Evolutionary conservation across 2,888 invertebrate species (phyloP).

Genomic region (Andrena marginata): DNA sequence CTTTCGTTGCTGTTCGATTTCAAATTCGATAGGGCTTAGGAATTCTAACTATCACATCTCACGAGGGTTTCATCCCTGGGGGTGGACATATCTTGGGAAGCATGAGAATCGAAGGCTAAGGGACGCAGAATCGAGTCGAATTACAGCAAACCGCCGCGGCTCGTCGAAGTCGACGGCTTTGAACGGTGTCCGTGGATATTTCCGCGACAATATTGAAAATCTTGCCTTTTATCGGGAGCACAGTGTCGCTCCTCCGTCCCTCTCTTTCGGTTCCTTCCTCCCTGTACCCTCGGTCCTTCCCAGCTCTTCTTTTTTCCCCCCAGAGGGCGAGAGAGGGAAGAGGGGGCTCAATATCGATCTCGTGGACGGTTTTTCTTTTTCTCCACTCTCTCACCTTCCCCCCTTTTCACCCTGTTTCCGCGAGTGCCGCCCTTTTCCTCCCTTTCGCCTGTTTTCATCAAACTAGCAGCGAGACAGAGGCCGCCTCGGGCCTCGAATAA

Average conservation of each 20-base stretch:
- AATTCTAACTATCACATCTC: too few relatives aligned
- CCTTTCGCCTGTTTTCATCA: slow-evolving; percentile 73
- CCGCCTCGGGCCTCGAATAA: slow-evolving; percentile 59
- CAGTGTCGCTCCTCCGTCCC: slow-evolving; percentile 62
- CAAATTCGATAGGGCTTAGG: too few relatives aligned
- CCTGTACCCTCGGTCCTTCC: slow-evolving; percentile 69
- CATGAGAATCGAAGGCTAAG: background rate
- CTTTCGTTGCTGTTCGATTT: too few relatives aligned
- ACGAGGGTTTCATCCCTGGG: too few relatives aligned
- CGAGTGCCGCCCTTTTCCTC: slow-evolving; percentile 73
- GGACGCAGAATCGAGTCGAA: background rate
- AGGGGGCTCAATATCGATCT: slow-evolving; percentile 71
- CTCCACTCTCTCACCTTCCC: slow-evolving; percentile 18
- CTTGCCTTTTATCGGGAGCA: slow-evolving; percentile 64
- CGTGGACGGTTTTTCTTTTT: slow-evolving; percentile 53
- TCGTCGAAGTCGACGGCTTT: slow-evolving; percentile 10
- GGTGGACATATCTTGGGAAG: too few relatives aligned
- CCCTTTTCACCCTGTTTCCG: slow-evolving; percentile 66
- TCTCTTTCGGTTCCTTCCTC: slow-evolving; percentile 66
- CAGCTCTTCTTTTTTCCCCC: slow-evolving; percentile 57
- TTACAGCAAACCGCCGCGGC: background rate
- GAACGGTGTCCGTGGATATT: slow-evolving; percentile 48
- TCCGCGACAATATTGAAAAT: slow-evolving; percentile 60
- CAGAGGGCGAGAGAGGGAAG: background rate
- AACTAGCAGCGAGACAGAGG: slow-evolving; percentile 58